These are phyloP conservation scores for Homalodisca vitripennis DNA, from an alignment of 1,140 invertebrate genomes.

Conservation along the genomic window DNA sequence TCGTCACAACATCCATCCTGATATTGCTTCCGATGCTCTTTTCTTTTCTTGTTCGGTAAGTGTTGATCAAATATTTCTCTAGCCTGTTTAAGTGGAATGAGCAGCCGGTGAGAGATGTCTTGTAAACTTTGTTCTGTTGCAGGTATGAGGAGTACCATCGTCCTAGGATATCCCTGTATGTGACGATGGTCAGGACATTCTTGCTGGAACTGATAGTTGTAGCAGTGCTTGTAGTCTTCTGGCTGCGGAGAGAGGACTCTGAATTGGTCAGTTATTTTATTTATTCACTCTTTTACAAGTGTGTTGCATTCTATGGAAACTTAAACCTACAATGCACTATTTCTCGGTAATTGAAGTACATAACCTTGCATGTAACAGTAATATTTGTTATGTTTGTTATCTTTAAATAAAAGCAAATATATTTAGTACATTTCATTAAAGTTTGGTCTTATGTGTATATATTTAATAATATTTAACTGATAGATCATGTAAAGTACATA, in stretches of 20 bases:
- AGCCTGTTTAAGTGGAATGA: background rate
- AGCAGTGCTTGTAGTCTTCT: slow-evolving; percentile 56
- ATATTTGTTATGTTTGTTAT: no score
- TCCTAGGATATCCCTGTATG: slow-evolving; percentile 56
- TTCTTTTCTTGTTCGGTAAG: slow-evolving; percentile 44
- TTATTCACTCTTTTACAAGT: no score
- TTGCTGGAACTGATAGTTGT: slow-evolving; percentile 56
- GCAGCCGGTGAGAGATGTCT: slow-evolving; percentile 20
- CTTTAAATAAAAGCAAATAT: no score
- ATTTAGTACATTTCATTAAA: no score
- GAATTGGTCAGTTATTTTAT: slow-evolving; percentile 37
- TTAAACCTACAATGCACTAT: no score
- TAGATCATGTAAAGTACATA: no score
- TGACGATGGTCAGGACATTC: slow-evolving; percentile 60
- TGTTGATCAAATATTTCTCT: background rate
- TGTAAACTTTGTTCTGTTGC: slow-evolving; percentile 25
- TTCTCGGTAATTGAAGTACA: no score
- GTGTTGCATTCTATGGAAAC: no score
- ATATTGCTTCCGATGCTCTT: slow-evolving; percentile 47
- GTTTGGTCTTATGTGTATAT: no score
- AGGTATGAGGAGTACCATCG: slow-evolving; percentile 53
- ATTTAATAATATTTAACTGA: no score
- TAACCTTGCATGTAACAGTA: no score
- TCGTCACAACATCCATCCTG: slow-evolving; percentile 49
- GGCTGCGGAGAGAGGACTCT: slow-evolving; percentile 48